Percentiles rank a stretch among this genome's conserved stretches.
These are phyloP conservation scores for Eristalis intricaria DNA, from an alignment of 2,888 invertebrate genomes.

Conservation along the genomic window DNA sequence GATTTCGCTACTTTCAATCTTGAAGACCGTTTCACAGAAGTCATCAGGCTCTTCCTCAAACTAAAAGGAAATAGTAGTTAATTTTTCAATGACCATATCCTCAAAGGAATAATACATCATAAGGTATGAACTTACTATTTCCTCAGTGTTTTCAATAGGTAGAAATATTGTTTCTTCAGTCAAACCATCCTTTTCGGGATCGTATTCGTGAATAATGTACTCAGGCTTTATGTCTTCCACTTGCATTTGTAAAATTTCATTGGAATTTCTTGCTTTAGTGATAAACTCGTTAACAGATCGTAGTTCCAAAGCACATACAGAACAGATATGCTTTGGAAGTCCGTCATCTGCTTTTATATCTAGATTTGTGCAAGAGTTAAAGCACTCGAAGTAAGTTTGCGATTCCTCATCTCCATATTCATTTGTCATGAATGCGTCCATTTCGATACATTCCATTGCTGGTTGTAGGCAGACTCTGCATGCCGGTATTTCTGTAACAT, in stretches of 20 bases:
- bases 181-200: constrained; percentile 9
- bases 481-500: constrained; percentile 45
- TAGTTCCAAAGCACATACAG: constrained; percentile 60
- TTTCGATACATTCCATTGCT: constrained; percentile 56
- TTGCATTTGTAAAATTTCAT: constrained; percentile 40
- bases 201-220: constrained; percentile 26
- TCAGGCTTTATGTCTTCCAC: constrained; percentile 33
- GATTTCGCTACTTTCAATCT: constrained; percentile 6
- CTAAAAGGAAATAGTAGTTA: constrained; percentile 7
- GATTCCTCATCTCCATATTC: constrained; percentile 15
- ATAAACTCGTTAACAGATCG: constrained; percentile 65
- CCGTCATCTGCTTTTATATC: constrained; percentile 38
- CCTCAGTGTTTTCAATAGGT: constrained; percentile 27
- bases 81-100: neutral
- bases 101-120: neutral
- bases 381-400: constrained; percentile 60
- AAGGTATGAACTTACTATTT: constrained; percentile 15
- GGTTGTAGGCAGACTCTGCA: constrained; percentile 70
- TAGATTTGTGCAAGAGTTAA: constrained; percentile 67
- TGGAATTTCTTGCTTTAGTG: constrained; percentile 58
- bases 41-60: constrained; percentile 32
- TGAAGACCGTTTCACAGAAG: neutral
- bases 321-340: constrained; percentile 52
- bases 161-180: constrained; percentile 31
- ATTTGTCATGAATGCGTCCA: constrained; percentile 35